These are phyloP conservation scores for Pelmatolapia mariae DNA, from an alignment of 2,113 vertebrate genomes.

Conservation along the genomic window DNA sequence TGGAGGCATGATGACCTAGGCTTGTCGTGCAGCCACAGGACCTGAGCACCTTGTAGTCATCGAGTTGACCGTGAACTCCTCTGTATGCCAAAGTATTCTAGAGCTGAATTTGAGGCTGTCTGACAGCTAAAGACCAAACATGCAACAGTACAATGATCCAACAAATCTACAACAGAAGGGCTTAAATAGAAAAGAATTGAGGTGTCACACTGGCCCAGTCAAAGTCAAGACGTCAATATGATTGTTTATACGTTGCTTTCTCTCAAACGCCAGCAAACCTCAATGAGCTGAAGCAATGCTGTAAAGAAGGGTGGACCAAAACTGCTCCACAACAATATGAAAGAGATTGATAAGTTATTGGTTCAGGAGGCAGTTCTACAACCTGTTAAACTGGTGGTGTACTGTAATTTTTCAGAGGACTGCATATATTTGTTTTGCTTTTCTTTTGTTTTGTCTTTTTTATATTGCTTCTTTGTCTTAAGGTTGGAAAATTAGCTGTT, in stretches of 20 bases:
- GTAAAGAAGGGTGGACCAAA: not conserved
- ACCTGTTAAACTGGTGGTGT: not conserved
- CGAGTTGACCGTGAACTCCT: accelerated
- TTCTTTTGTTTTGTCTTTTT: not conserved
- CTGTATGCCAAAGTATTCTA: not conserved
- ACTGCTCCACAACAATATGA: not conserved
- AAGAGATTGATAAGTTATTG: not conserved
- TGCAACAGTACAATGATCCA: not conserved
- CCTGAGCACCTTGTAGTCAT: not conserved
- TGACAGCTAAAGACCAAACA: not conserved
- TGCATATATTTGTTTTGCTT: not conserved
- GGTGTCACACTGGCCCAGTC: not conserved
- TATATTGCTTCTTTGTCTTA: not conserved
- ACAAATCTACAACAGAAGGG: not conserved
- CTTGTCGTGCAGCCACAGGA: not conserved
- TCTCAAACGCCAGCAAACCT: not conserved
- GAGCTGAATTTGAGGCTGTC: not conserved
- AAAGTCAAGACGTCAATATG: not conserved
- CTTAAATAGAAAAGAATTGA: not conserved
- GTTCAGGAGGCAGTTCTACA: not conserved
- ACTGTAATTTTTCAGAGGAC: not conserved
- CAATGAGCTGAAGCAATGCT: not conserved
- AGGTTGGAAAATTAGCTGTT: not conserved
- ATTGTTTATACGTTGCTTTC: not conserved
- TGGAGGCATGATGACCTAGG: not conserved